Percentiles rank a stretch among this genome's conserved stretches.
These are phyloP conservation scores for Microplitis deprimator DNA, from an alignment of 2,888 invertebrate species.

Conservation along the genomic window DNA sequence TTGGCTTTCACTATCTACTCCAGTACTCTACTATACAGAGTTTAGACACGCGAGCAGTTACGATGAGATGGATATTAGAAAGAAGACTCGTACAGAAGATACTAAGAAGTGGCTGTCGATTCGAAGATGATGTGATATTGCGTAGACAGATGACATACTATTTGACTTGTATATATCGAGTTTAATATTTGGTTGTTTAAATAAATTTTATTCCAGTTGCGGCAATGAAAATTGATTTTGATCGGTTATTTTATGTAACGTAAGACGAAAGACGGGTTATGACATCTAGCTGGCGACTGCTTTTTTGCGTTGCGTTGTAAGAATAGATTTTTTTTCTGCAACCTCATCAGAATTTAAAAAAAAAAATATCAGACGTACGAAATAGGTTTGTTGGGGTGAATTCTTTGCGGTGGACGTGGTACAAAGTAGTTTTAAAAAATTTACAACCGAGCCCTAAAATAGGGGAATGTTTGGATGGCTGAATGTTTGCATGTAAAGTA, in stretches of 20 bases:
- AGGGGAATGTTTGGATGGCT: not conserved
- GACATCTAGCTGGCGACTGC: not conserved
- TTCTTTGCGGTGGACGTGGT: conserved; percentile 14
- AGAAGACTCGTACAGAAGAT: conserved; percentile 15
- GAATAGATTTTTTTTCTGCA: conserved; percentile 27
- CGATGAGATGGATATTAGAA: conserved; percentile 40
- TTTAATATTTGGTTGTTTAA: no score
- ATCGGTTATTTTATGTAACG: no score
- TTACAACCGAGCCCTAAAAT: conserved; percentile 20
- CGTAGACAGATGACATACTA: conserved; percentile 18
- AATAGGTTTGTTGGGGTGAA: conserved; percentile 22
- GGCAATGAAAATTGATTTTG: no score
- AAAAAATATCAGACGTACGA: conserved; percentile 10
- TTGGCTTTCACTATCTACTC: conserved; percentile 39
- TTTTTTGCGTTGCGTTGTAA: not conserved
- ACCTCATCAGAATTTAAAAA: conserved; percentile 34
- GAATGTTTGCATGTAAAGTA: conserved; percentile 57
- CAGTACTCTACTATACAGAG: conserved; percentile 36
- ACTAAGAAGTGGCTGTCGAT: conserved; percentile 37
- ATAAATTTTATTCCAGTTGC: no score
- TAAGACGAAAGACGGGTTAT: not conserved
- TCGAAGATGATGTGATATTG: conserved; percentile 21
- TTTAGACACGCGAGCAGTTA: conserved; percentile 47
- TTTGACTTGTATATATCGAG: not conserved
- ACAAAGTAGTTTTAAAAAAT: conserved; percentile 40